Percentiles rank a stretch among this genome's conserved stretches.
Conservation (phyloP, 1,140 invertebrate genomes). For the Spodoptera litura region DNA sequence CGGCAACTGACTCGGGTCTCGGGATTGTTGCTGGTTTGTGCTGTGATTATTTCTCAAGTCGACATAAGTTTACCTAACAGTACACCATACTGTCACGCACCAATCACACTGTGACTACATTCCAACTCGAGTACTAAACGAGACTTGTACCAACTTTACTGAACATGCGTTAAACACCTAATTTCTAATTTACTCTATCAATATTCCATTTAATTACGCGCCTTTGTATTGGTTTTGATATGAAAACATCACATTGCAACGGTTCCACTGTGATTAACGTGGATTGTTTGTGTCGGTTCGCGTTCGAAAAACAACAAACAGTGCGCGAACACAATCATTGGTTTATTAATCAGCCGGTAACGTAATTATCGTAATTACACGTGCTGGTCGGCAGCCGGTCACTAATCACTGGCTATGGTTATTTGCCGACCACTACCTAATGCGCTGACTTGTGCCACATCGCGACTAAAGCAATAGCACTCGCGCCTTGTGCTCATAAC, state of each 20-base stretch:
- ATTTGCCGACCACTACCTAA: slow-evolving; percentile 2
- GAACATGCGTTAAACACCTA: background rate
- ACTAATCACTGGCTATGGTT: slow-evolving; percentile 19
- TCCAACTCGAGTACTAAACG: background rate
- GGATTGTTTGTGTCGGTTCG: slow-evolving; percentile 37
- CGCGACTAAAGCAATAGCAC: background rate
- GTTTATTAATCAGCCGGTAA: slow-evolving; percentile 44
- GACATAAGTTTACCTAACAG: background rate
- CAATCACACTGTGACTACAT: no score
- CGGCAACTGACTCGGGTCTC: background rate
- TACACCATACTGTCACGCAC: background rate
- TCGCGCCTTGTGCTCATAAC: no score
- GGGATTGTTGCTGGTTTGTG: slow-evolving; percentile 9
- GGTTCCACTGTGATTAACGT: slow-evolving; percentile 25
- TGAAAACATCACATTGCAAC: slow-evolving; percentile 36
- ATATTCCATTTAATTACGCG: slow-evolving; percentile 30
- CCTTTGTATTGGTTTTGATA: slow-evolving; percentile 28
- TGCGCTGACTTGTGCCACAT: background rate
- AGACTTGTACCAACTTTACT: background rate
- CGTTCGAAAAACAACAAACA: slow-evolving; percentile 43
- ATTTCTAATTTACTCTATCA: slow-evolving; percentile 10
- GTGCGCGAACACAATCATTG: slow-evolving; percentile 27
- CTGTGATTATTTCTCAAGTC: slow-evolving; percentile 6
- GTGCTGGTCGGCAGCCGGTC: background rate
- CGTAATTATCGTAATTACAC: slow-evolving; percentile 38